Evolutionary conservation across 1,140 invertebrate species (phyloP).

Genomic region (Ips nitidus): DNA sequence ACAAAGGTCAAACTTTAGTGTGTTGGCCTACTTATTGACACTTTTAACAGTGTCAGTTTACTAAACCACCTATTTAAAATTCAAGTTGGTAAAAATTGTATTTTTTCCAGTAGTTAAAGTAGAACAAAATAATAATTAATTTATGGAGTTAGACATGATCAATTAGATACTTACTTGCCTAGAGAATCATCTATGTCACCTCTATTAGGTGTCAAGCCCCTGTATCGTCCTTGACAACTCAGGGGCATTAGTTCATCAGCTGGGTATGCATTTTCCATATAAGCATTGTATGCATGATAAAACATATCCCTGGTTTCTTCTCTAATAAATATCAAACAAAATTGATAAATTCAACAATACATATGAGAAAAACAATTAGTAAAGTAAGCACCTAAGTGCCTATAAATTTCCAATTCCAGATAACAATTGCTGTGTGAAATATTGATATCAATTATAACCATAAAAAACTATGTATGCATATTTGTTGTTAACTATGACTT

Average conservation of each 20-base stretch:
- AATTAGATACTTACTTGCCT: constrained; percentile 80
- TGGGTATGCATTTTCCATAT: constrained; percentile 97
- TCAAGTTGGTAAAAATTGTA: too few species aligned
- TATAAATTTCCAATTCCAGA: constrained; percentile 1
- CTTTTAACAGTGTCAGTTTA: too few species aligned
- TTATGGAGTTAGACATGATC: too few species aligned
- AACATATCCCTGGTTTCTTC: constrained; percentile 93
- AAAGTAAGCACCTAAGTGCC: background rate
- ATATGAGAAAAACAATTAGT: background rate
- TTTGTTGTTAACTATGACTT: too few species aligned
- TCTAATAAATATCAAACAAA: constrained; percentile 53
- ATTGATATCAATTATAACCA: too few species aligned
- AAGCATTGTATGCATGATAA: constrained; percentile 95
- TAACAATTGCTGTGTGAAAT: too few species aligned
- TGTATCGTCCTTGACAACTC: constrained; percentile 88
- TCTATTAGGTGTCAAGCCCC: constrained; percentile 81
- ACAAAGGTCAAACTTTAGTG: too few species aligned
- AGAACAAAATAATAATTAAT: too few species aligned
- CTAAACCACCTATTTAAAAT: too few species aligned
- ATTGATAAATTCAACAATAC: background rate
- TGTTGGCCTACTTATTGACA: too few species aligned
- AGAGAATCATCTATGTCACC: constrained; percentile 95
- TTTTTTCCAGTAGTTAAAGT: too few species aligned
- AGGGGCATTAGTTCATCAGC: constrained; percentile 98
- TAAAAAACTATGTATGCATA: too few species aligned